phyloP scores from a whole-genome alignment of 2,888 invertebrate species.

The Physocephala rufipes region DNA sequence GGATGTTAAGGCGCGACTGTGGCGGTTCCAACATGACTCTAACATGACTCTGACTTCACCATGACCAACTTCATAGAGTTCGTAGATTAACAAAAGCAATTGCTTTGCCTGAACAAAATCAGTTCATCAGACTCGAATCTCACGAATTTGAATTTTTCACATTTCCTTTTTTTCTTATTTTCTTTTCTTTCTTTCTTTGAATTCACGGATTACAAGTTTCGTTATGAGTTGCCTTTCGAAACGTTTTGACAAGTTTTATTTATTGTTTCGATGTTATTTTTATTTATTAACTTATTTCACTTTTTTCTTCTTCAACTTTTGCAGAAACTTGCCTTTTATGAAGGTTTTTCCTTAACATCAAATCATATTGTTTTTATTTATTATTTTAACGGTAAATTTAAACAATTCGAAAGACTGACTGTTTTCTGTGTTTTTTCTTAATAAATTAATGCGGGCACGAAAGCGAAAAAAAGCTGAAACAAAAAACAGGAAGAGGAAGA shows the following conservation, averaged over 20 bases:
- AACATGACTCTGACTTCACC: too few species aligned
- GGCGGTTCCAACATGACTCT: too few species aligned
- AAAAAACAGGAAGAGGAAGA: not conserved
- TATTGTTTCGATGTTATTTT: not conserved
- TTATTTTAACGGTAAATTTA: not conserved
- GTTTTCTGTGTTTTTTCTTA: not conserved
- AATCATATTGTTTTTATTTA: not conserved
- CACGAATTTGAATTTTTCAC: conserved; percentile 55
- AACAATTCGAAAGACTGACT: not conserved
- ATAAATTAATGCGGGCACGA: not conserved
- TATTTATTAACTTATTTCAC: not conserved
- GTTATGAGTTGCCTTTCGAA: not conserved
- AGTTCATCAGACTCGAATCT: conserved; percentile 61
- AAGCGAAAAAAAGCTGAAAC: not conserved
- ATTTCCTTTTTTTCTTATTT: too few species aligned
- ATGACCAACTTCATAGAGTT: too few species aligned
- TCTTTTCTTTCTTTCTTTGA: too few species aligned
- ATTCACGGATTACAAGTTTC: conserved; percentile 18
- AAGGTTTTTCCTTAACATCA: too few species aligned
- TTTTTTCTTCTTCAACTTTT: not conserved
- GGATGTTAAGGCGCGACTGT: too few species aligned
- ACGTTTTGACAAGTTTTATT: not conserved
- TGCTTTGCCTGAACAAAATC: conserved; percentile 48
- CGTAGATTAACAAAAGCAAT: too few species aligned
- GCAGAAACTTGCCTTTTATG: too few species aligned